phyloP scores from a whole-genome alignment of 2,888 invertebrate genomes.

The Rosalia funebris region DNA sequence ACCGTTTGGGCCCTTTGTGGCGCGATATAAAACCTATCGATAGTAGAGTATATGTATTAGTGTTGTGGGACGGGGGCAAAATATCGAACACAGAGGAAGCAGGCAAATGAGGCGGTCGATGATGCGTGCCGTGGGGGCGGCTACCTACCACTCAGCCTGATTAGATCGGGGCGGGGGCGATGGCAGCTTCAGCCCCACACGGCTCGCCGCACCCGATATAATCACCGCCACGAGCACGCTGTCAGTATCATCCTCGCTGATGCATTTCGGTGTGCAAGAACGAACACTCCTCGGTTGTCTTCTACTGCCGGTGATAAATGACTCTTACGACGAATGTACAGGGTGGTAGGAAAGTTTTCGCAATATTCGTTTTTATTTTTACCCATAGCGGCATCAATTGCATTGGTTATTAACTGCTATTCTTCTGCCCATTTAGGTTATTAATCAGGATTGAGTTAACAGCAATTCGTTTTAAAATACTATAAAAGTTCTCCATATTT shows the following conservation, averaged over 20 bases:
- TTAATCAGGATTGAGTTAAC: too few species aligned
- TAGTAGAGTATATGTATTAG: slow-evolving; percentile 11
- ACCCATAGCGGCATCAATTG: too few species aligned
- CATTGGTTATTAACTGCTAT: too few species aligned
- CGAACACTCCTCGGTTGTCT: not conserved
- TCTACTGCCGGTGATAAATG: too few species aligned
- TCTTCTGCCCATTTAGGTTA: too few species aligned
- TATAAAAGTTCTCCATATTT: too few species aligned
- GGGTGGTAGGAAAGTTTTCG: too few species aligned
- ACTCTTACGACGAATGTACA: too few species aligned
- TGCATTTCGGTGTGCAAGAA: slow-evolving; percentile 5
- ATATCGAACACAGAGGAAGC: slow-evolving; percentile 32
- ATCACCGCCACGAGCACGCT: slow-evolving; percentile 40
- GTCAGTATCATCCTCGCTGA: slow-evolving; percentile 11
- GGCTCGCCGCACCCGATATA: slow-evolving; percentile 47
- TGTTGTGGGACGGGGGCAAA: slow-evolving; percentile 4
- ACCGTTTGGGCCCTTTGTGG: slow-evolving; percentile 22
- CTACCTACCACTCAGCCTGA: slow-evolving; percentile 49
- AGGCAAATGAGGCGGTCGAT: slow-evolving; percentile 54
- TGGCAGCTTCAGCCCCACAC: slow-evolving; percentile 32
- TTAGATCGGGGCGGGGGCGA: slow-evolving; percentile 50
- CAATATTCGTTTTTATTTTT: too few species aligned
- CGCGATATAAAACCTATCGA: slow-evolving; percentile 24
- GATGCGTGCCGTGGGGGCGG: slow-evolving; percentile 51
- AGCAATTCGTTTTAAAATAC: too few species aligned